Evolutionary conservation across 2,797 vertebrate species (phyloP), one percentile per base, ranked within the genome.

Genomic region (Myiothlypis chrysogaster): DNA sequence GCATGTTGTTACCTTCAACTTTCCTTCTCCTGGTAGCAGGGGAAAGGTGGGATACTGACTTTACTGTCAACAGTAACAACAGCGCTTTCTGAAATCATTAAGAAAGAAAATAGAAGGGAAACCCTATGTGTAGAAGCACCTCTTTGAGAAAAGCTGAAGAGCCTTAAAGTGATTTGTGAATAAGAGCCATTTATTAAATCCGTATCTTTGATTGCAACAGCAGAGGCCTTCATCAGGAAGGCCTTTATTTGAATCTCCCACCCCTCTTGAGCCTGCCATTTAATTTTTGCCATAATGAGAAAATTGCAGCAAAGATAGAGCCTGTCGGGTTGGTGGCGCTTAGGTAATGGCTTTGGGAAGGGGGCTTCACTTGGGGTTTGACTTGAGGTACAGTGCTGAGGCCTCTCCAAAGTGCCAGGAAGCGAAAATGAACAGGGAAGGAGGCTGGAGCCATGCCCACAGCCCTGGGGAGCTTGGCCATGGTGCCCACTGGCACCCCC

Each of bases 161-260:
- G 99, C 99, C 99, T 99, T 99, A 99, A 99, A 98, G 96, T 98
- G 98, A 98, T 98, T 98, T 98, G 98, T 98, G 98, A 99, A 98
- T 98, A 98, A 99, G 98, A 99, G 99, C 99, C 99, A 99, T 99
- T 97, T 96, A 96, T 97, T 98, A 98, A 98, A 96, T 98, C 98
- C 97, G 98, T 98, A 98, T 98, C 98, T 98, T 98, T 97, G 97
- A 97, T 97, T 97, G 90, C 93, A 97, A 94, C 90, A 94, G 95
- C 92, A 64, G 95, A 96, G 95, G 87, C 96, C 95, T 97, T 96
- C 96, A 92, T 96, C 72, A 84, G 63, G 83, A 96, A 97, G 97
- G 97, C 96, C 63, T 98, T 96, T 93, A 86, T 93, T 92, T 96
- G 94, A 95, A 87, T 96, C 87, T 94, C 95, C 96, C 90, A 93